Percentiles rank a stretch among this genome's conserved stretches.
These are phyloP conservation scores for Lineus longissimus DNA, from an alignment of 1,140 invertebrate genomes.

Conservation along the genomic window DNA sequence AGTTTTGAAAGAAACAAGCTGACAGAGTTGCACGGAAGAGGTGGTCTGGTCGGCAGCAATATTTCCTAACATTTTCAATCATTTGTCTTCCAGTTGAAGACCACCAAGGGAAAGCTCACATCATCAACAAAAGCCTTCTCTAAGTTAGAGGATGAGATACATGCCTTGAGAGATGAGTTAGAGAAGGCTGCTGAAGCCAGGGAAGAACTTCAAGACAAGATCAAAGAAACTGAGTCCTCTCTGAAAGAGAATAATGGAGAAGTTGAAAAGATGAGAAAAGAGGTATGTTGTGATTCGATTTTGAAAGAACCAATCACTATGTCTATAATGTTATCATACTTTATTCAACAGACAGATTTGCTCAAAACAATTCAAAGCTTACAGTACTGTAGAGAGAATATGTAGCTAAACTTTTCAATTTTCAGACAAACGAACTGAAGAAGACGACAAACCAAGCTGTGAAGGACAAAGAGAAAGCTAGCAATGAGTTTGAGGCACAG, in stretches of 20 bases:
- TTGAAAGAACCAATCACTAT: not conserved
- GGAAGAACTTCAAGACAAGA: conserved; percentile 13
- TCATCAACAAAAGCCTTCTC: conserved; percentile 14
- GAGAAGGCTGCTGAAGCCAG: conserved; percentile 9
- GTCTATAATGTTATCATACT: too few species aligned
- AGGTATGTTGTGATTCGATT: conserved; percentile 9
- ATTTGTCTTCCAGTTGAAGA: conserved; percentile 17
- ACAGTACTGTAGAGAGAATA: too few species aligned
- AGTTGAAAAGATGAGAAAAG: conserved; percentile 12
- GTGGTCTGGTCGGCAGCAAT: too few species aligned
- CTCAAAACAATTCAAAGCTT: too few species aligned
- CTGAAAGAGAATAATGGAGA: conserved; percentile 8
- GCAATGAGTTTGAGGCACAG: conserved; percentile 27
- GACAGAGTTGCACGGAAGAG: too few species aligned
- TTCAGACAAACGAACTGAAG: conserved; percentile 24
- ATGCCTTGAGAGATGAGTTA: conserved; percentile 13
- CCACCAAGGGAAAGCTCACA: conserved; percentile 20
- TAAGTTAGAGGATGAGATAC: not conserved
- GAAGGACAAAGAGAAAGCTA: conserved; percentile 24
- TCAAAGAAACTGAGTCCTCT: conserved; percentile 12
- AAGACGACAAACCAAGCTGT: conserved; percentile 15
- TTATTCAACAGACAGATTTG: too few species aligned
- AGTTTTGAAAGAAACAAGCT: too few species aligned
- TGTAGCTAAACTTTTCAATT: not conserved
- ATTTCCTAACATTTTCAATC: not conserved